A percentile compares a stretch with the other conserved stretches of the same genome.
Conservation (phyloP, 2,797 vertebrate genomes). For the Lates japonicus region DNA sequence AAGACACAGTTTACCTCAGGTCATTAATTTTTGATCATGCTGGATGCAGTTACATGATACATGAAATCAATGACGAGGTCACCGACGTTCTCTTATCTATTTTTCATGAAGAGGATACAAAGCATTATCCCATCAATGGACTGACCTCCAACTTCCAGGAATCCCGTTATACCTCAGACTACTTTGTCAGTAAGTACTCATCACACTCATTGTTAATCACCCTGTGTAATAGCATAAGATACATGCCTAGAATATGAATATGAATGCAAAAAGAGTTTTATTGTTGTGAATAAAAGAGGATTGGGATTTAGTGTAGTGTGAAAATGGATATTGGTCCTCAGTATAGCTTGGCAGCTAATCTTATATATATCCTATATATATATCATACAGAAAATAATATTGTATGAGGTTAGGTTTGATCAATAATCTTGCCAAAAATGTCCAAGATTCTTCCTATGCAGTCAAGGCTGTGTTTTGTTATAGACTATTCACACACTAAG, state of each 20-base stretch:
- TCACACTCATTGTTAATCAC: slow-evolving; percentile 36
- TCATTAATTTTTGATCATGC: slow-evolving; percentile 83
- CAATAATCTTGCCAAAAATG: slow-evolving; percentile 18
- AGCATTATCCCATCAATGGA: slow-evolving; percentile 95
- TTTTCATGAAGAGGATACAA: slow-evolving; percentile 93
- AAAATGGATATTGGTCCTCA: neutral
- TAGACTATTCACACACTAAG: neutral
- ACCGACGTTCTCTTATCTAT: slow-evolving; percentile 79
- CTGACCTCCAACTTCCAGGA: slow-evolving; percentile 93
- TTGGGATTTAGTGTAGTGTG: neutral
- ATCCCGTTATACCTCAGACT: slow-evolving; percentile 97
- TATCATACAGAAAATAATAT: slow-evolving; percentile 6
- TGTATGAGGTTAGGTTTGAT: slow-evolving; percentile 14
- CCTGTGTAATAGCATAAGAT: slow-evolving; percentile 19
- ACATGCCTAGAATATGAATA: slow-evolving; percentile 36
- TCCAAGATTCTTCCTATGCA: slow-evolving; percentile 2
- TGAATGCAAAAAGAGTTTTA: slow-evolving; percentile 16
- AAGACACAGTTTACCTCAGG: slow-evolving; percentile 73
- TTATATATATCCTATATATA: neutral
- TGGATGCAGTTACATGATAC: slow-evolving; percentile 83
- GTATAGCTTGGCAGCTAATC: neutral
- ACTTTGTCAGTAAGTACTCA: slow-evolving; percentile 98
- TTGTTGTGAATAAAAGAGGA: slow-evolving; percentile 15
- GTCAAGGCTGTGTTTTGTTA: slow-evolving; percentile 24
- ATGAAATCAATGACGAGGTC: slow-evolving; percentile 83